These are phyloP conservation scores for Megalops cyprinoides DNA, from an alignment of 2,797 vertebrate genomes.

Conservation along the genomic window DNA sequence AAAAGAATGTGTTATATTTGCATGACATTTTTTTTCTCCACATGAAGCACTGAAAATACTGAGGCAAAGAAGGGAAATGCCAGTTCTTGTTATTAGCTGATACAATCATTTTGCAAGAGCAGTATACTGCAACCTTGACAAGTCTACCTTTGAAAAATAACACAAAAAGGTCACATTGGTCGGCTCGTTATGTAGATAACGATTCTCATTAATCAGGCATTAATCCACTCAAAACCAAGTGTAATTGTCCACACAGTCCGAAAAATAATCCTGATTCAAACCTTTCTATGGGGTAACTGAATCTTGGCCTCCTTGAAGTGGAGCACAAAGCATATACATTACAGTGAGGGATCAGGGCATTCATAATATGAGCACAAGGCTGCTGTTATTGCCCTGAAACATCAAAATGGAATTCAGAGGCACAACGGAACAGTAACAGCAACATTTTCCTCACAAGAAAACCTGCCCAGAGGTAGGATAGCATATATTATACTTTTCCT, in stretches of 20 bases:
- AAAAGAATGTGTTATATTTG: too few relatives aligned
- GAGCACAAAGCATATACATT: neutral
- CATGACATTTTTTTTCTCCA: neutral
- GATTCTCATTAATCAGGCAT: slow-evolving; percentile 25
- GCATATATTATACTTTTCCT: too few relatives aligned
- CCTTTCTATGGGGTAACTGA: neutral
- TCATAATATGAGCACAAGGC: neutral
- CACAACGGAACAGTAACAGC: neutral
- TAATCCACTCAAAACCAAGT: neutral
- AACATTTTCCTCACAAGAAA: slow-evolving; percentile 14
- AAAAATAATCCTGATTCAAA: neutral
- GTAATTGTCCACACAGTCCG: slow-evolving; percentile 2
- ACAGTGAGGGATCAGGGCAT: neutral
- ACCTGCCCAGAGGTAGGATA: neutral
- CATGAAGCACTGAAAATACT: neutral
- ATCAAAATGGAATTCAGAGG: neutral
- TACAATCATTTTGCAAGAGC: neutral
- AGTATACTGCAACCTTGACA: neutral
- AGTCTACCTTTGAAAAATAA: slow-evolving; percentile 27
- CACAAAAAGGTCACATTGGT: slow-evolving; percentile 23
- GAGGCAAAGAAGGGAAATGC: neutral
- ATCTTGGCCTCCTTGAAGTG: neutral
- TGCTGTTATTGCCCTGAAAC: neutral
- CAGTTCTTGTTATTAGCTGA: slow-evolving; percentile 2
- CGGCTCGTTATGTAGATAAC: slow-evolving; percentile 29